Evolutionary conservation across 2,113 vertebrate genomes (phyloP).

Genomic region (Kryptolebias marmoratus): DNA sequence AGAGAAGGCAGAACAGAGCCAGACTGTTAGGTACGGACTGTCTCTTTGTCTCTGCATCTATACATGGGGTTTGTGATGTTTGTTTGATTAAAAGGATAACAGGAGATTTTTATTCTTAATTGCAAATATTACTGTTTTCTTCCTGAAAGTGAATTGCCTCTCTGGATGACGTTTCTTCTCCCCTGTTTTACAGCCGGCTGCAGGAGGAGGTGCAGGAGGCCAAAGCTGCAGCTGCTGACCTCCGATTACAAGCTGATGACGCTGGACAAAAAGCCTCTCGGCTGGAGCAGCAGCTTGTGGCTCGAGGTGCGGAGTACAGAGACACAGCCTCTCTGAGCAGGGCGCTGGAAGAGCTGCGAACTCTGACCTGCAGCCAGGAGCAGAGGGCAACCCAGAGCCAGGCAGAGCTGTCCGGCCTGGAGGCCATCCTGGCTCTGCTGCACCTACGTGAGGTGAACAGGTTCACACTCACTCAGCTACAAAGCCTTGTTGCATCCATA

Average conservation of each 20-base stretch:
- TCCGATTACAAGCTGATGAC: constrained; percentile 77
- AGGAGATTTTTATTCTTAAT: neutral
- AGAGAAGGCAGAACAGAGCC: constrained; percentile 77
- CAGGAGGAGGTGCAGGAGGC: constrained; percentile 76
- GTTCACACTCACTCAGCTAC: too few relatives aligned
- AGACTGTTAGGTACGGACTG: constrained; percentile 83
- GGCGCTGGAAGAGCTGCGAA: constrained; percentile 84
- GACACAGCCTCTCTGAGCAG: constrained; percentile 77
- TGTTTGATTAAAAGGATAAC: neutral
- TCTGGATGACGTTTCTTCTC: neutral
- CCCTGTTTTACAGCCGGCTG: constrained; percentile 75
- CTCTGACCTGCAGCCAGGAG: constrained; percentile 77
- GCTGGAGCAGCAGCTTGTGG: constrained; percentile 82
- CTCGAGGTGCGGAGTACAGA: constrained; percentile 66
- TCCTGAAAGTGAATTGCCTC: too few relatives aligned
- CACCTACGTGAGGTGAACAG: constrained; percentile 76
- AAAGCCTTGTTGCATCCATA: neutral
- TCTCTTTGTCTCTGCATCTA: fast-evolving
- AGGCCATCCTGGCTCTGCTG: constrained; percentile 83
- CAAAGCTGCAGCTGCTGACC: constrained; percentile 77
- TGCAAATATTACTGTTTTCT: too few relatives aligned
- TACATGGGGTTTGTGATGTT: neutral
- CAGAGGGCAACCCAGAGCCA: constrained; percentile 80
- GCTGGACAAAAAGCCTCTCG: constrained; percentile 75
- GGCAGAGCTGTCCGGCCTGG: constrained; percentile 82